phyloP scores from a whole-genome alignment of 2,797 vertebrate genomes.

The Aeoliscus strigatus region DNA sequence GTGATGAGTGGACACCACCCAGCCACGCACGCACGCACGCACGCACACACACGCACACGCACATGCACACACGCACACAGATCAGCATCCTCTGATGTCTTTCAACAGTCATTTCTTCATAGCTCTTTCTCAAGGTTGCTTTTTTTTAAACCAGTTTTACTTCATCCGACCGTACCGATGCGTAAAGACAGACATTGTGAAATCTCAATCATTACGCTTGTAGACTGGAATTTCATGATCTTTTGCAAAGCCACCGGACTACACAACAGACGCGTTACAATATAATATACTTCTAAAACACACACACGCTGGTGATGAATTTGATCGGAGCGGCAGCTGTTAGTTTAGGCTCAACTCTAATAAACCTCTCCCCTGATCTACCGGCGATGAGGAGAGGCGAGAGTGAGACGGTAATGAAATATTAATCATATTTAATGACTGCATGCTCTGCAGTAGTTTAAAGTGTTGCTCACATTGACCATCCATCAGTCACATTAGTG shows the following conservation, averaged over 20 bases:
- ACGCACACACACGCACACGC: slow-evolving; percentile 7
- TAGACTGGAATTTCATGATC: slow-evolving; percentile 25
- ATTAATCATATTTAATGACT: slow-evolving; percentile 64
- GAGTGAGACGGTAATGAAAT: slow-evolving; percentile 60
- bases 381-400: slow-evolving; percentile 43
- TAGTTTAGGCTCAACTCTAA: slow-evolving; percentile 47
- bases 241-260: slow-evolving; percentile 12
- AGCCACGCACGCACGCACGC: slow-evolving; percentile 18
- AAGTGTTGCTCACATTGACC: slow-evolving; percentile 37
- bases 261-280: slow-evolving; percentile 6
- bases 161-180: slow-evolving; percentile 1
- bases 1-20: too few species aligned
- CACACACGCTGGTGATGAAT: slow-evolving; percentile 30
- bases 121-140: slow-evolving; percentile 7
- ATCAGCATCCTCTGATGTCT: slow-evolving; percentile 1
- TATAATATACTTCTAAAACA: slow-evolving; percentile 3
- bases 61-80: background rate
- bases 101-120: slow-evolving; percentile 5
- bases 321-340: slow-evolving; percentile 35
- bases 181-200: slow-evolving; percentile 20
- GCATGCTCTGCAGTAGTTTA: slow-evolving; percentile 27
- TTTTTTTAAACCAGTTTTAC: slow-evolving; percentile 1
- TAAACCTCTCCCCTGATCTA: slow-evolving; percentile 46
- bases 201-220: slow-evolving; percentile 15
- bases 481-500: slow-evolving; percentile 49